These are phyloP conservation scores for Amniataba percoides DNA, from an alignment of 2,797 vertebrate species.

Conservation along the genomic window DNA sequence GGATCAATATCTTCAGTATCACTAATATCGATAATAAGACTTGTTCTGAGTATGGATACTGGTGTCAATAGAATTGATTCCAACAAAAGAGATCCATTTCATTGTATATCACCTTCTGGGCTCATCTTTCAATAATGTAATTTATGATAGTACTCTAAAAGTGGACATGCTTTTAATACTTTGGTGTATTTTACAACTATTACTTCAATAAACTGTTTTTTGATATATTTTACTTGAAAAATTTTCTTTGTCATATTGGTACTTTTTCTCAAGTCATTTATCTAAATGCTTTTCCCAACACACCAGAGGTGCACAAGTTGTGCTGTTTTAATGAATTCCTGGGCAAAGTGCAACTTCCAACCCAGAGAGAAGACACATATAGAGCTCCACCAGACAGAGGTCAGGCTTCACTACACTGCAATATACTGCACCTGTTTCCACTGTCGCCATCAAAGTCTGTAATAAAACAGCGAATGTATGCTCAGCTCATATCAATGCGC, in stretches of 20 bases:
- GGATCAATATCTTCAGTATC: conserved; percentile 2
- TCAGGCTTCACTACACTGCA: conserved; percentile 39
- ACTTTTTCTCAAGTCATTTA: neutral
- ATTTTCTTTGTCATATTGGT: neutral
- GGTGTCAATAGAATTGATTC: neutral
- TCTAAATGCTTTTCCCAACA: neutral
- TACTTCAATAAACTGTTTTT: neutral
- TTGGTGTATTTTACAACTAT: neutral
- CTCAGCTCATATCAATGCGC: conserved; percentile 53
- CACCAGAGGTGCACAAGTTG: neutral
- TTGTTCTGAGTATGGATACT: neutral
- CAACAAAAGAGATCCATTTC: neutral
- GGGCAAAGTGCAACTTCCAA: neutral
- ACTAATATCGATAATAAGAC: neutral
- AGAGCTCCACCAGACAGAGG: conserved; percentile 27
- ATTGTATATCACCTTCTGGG: neutral
- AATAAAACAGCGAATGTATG: conserved; percentile 38
- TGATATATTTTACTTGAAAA: neutral
- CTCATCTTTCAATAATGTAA: neutral
- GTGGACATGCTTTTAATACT: neutral
- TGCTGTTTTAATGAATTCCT: conserved; percentile 14
- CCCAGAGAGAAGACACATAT: conserved; percentile 10
- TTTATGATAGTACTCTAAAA: neutral
- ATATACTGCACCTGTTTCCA: conserved; percentile 51
- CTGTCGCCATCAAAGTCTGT: conserved; percentile 42